Evolutionary conservation across 2,888 invertebrate species (phyloP).

Genomic region (Melipona beecheii): DNA sequence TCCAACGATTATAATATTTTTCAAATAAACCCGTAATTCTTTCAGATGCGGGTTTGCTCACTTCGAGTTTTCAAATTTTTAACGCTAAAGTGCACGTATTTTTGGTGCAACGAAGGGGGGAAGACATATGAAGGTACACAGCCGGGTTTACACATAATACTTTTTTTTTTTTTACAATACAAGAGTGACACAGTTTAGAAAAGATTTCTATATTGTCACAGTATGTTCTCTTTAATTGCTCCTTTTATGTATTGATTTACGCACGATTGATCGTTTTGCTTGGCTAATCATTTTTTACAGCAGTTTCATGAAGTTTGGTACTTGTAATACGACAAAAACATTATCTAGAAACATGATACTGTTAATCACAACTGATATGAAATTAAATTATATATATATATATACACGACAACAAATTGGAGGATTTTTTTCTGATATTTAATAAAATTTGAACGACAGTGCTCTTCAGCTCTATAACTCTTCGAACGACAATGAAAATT

Average conservation of each 20-base stretch:
- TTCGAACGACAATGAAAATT: slow-evolving; percentile 14
- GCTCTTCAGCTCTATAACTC: slow-evolving; percentile 9
- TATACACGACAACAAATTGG: not conserved
- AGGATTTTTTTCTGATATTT: not conserved
- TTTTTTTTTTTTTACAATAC: slow-evolving; percentile 38
- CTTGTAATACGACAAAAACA: not conserved
- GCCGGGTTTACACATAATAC: slow-evolving; percentile 65
- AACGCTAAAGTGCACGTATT: slow-evolving; percentile 55
- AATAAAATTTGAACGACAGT: not conserved
- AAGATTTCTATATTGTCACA: slow-evolving; percentile 47
- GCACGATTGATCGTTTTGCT: slow-evolving; percentile 13
- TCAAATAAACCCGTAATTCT: slow-evolving; percentile 10
- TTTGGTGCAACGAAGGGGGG: slow-evolving; percentile 59
- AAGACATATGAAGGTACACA: slow-evolving; percentile 66
- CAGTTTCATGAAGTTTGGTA: not conserved
- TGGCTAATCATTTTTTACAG: slow-evolving; percentile 1
- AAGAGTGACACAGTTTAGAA: slow-evolving; percentile 43
- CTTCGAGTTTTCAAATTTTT: slow-evolving; percentile 20
- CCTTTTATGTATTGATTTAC: slow-evolving; percentile 4
- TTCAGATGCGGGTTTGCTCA: slow-evolving; percentile 23
- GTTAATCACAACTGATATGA: not conserved
- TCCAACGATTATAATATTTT: slow-evolving; percentile 12
- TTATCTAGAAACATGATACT: not conserved
- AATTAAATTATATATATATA: not conserved
- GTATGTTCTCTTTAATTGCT: slow-evolving; percentile 20